phyloP scores from a whole-genome alignment of 2,113 vertebrate genomes.

The Taurulus bubalis region DNA sequence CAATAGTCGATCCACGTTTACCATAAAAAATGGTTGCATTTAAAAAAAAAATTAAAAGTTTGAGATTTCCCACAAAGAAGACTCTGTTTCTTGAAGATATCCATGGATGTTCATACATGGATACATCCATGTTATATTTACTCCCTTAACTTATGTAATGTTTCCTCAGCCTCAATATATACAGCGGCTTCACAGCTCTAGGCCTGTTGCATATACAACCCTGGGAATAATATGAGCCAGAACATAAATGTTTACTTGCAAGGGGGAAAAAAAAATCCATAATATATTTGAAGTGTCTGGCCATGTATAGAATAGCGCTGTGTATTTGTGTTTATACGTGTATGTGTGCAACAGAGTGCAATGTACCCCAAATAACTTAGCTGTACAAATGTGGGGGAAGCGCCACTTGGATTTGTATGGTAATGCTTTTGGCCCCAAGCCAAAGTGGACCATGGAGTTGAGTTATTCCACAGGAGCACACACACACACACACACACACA shows the following conservation, averaged over 20 bases:
- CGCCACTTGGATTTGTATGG: slow-evolving; percentile 70
- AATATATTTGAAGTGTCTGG: slow-evolving; percentile 43
- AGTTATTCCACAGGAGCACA: slow-evolving; percentile 60
- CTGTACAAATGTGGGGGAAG: slow-evolving; percentile 43
- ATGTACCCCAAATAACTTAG: slow-evolving; percentile 56
- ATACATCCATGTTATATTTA: slow-evolving; percentile 6
- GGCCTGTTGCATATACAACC: slow-evolving; percentile 22
- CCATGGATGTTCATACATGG: slow-evolving; percentile 3
- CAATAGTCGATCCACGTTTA: too few relatives aligned
- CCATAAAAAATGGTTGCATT: background rate
- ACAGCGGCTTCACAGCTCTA: slow-evolving; percentile 31
- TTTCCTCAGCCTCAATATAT: slow-evolving; percentile 37
- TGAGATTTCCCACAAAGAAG: background rate
- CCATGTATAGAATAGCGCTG: slow-evolving; percentile 32
- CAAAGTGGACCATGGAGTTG: slow-evolving; percentile 60
- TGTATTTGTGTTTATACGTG: background rate
- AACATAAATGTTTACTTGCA: slow-evolving; percentile 59
- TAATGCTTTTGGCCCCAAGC: slow-evolving; percentile 68
- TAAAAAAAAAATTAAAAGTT: background rate
- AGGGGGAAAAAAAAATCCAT: slow-evolving; percentile 41
- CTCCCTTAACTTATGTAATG: slow-evolving; percentile 39
- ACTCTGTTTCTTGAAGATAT: background rate
- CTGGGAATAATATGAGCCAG: slow-evolving; percentile 47
- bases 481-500: slow-evolving; percentile 36
- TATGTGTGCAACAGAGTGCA: slow-evolving; percentile 22